phyloP scores from a whole-genome alignment of 2,113 vertebrate species.

The Notechis scutatus region DNA sequence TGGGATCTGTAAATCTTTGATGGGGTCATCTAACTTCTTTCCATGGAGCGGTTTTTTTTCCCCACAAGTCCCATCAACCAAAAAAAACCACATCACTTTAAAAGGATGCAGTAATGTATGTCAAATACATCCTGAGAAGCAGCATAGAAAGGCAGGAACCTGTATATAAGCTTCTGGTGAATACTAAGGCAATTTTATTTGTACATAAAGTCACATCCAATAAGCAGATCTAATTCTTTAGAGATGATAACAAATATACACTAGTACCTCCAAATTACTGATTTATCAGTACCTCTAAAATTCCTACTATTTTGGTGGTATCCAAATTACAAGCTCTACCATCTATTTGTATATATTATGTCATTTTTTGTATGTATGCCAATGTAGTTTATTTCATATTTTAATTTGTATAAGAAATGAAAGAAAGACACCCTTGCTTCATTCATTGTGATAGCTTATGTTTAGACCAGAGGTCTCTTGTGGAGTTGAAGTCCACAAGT shows the following conservation, averaged over 20 bases:
- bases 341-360: neutral
- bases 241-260: slow-evolving; percentile 1
- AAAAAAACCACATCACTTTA: neutral
- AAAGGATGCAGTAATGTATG: neutral
- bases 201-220: neutral
- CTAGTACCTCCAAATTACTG: neutral
- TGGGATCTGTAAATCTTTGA: neutral
- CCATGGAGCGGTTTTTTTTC: fast-evolving
- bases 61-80: fast-evolving
- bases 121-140: neutral
- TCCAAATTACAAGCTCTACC: neutral
- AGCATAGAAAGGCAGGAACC: slow-evolving; percentile 6
- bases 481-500: no score
- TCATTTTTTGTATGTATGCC: fast-evolving
- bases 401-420: neutral
- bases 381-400: neutral
- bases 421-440: neutral
- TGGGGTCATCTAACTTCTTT: neutral
- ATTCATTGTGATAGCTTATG: neutral
- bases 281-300: fast-evolving
- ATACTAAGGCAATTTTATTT: slow-evolving; percentile 31
- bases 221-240: neutral
- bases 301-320: fast-evolving
- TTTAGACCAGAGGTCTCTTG: neutral
- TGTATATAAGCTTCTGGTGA: neutral